Conservation (phyloP, 2,888 invertebrate species). For the Drosophila setosimentum region DNA sequence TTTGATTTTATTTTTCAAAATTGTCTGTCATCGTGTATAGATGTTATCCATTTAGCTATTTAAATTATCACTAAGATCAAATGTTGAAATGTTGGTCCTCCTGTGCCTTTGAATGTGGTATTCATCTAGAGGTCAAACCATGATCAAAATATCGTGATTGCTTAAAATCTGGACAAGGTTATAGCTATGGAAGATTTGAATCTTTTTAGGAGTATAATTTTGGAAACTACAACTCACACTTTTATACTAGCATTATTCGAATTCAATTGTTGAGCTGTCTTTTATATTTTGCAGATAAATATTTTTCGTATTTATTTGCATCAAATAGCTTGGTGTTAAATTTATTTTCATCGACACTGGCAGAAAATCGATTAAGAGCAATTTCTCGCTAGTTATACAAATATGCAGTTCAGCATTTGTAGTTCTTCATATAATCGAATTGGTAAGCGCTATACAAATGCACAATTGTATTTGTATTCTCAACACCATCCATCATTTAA, state of each 20-base stretch:
- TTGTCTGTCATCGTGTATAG: not conserved
- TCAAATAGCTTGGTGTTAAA: not conserved
- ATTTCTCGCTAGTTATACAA: not conserved
- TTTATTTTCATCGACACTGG: not conserved
- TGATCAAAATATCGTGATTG: not conserved
- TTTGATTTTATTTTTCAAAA: too few species aligned
- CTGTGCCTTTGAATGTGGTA: not conserved
- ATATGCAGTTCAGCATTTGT: not conserved
- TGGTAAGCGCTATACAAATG: not conserved
- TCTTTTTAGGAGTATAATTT: not conserved
- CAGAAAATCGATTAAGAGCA: not conserved
- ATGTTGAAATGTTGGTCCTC: too few species aligned
- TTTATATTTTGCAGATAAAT: not conserved
- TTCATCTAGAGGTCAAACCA: not conserved
- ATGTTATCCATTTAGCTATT: not conserved
- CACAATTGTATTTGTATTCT: not conserved
- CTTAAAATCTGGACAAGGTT: not conserved
- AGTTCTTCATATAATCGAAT: not conserved
- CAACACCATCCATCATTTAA: constrained; percentile 1
- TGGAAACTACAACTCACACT: not conserved
- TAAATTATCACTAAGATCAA: too few species aligned
- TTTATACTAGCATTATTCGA: not conserved
- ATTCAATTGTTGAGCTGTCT: not conserved
- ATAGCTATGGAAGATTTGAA: not conserved
- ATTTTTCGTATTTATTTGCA: not conserved